Conservation (phyloP, 1,140 invertebrate species). For the Stratiolaelaps scimitus region DNA sequence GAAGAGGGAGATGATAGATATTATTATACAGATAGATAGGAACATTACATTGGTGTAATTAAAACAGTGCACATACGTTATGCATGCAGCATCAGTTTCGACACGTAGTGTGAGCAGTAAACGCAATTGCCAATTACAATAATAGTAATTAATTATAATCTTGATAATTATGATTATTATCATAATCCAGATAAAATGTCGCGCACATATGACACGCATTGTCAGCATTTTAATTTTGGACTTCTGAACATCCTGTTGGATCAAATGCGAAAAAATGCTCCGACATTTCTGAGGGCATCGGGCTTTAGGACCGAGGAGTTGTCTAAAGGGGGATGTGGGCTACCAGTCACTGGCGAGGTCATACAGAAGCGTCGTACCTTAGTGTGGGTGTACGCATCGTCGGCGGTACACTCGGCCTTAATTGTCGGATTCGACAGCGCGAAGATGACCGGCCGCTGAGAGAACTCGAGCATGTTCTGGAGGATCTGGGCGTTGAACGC, state of each 20-base stretch:
- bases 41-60: too few relatives aligned
- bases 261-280: neutral
- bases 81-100: too few relatives aligned
- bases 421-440: constrained; percentile 89
- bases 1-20: constrained; percentile 6
- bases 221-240: too few relatives aligned
- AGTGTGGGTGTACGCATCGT: constrained; percentile 71
- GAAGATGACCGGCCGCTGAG: constrained; percentile 78
- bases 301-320: too few relatives aligned
- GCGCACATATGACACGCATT: too few relatives aligned
- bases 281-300: neutral
- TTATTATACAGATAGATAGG: constrained; percentile 30
- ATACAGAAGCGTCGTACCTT: constrained; percentile 49
- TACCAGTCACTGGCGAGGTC: neutral
- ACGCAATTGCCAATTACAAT: too few relatives aligned
- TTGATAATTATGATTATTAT: too few relatives aligned
- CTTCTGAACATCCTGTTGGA: too few relatives aligned
- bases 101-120: too few relatives aligned
- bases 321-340: neutral
- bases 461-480: constrained; percentile 67
- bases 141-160: too few relatives aligned
- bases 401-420: constrained; percentile 91
- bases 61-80: too few relatives aligned
- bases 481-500: constrained; percentile 77
- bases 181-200: too few relatives aligned